Evolutionary conservation across 1,140 invertebrate genomes (phyloP).

Genomic region (Wiebesia pumilae): DNA sequence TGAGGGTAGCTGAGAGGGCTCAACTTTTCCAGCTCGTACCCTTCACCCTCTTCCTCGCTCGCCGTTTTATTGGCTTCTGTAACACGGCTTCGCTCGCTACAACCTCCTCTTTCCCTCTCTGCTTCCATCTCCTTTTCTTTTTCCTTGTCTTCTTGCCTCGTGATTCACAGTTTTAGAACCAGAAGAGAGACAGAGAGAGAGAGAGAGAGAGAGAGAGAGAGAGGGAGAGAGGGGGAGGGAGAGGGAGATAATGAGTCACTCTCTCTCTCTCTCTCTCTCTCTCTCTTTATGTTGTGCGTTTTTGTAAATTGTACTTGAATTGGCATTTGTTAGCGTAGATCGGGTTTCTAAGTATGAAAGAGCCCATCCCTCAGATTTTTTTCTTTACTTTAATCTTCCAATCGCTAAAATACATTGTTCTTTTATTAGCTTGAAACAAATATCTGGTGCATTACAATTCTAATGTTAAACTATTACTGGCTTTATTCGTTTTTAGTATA

Average conservation of each 20-base stretch:
- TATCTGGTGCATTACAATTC: not conserved
- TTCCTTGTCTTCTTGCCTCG: not conserved
- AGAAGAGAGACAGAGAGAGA: not conserved
- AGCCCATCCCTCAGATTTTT: not conserved
- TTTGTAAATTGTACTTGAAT: conserved; percentile 51
- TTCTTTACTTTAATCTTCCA: not conserved
- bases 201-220: not conserved
- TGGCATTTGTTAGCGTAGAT: conserved; percentile 52
- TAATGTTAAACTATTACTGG: too few relatives aligned
- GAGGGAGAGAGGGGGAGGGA: not conserved
- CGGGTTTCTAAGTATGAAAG: not conserved
- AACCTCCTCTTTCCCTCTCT: conserved; percentile 1
- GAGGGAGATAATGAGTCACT: not conserved
- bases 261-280: not conserved
- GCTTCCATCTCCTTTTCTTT: not conserved
- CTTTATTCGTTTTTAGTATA: too few relatives aligned
- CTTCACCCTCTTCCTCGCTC: conserved; percentile 50
- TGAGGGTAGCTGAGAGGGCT: conserved; percentile 68
- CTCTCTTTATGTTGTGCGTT: conserved; percentile 41
- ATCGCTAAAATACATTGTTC: not conserved
- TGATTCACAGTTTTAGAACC: conserved; percentile 16
- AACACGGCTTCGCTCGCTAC: not conserved
- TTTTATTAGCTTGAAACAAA: not conserved
- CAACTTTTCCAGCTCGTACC: conserved; percentile 67
- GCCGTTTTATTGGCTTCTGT: conserved; percentile 30